Conservation (phyloP, 2,113 vertebrate species). For the Peromyscus californicus region DNA sequence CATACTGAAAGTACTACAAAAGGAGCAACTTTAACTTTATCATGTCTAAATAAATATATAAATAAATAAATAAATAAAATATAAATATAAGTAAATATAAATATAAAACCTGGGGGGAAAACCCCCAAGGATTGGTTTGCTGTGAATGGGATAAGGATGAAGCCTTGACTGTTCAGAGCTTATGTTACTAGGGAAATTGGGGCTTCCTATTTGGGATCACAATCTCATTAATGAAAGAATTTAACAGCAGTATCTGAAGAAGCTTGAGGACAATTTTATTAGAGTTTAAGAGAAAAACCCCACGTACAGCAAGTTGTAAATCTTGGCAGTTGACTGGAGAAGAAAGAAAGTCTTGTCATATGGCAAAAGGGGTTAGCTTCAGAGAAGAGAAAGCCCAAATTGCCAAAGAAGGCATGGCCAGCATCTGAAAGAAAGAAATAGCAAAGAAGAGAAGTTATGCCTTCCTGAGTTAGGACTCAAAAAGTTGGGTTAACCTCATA, state of each 20-base stretch:
- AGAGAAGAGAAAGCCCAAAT: not conserved
- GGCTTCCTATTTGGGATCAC: not conserved
- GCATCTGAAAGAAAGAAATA: not conserved
- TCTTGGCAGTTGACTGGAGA: not conserved
- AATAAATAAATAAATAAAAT: too few relatives aligned
- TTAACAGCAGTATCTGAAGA: not conserved
- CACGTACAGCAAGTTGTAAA: not conserved
- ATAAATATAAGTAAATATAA: not conserved
- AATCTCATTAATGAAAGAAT: not conserved
- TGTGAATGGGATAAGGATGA: not conserved
- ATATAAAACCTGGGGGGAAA: not conserved
- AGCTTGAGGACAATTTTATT: not conserved
- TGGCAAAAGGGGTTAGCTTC: not conserved
- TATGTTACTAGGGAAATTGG: not conserved
- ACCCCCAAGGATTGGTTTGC: not conserved
- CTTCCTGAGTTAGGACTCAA: not conserved
- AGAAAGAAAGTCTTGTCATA: too few relatives aligned
- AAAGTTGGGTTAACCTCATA: not conserved
- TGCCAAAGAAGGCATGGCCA: not conserved
- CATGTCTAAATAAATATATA: not conserved
- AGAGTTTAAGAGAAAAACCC: not conserved
- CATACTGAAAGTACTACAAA: not conserved
- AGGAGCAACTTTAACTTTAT: not conserved
- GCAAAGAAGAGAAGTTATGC: not conserved
- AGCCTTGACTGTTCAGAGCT: not conserved